A percentile compares a stretch with the other conserved stretches of the same genome.
These are phyloP conservation scores for Rhagoletis zephyria DNA, from an alignment of 1,140 invertebrate species.

Conservation along the genomic window DNA sequence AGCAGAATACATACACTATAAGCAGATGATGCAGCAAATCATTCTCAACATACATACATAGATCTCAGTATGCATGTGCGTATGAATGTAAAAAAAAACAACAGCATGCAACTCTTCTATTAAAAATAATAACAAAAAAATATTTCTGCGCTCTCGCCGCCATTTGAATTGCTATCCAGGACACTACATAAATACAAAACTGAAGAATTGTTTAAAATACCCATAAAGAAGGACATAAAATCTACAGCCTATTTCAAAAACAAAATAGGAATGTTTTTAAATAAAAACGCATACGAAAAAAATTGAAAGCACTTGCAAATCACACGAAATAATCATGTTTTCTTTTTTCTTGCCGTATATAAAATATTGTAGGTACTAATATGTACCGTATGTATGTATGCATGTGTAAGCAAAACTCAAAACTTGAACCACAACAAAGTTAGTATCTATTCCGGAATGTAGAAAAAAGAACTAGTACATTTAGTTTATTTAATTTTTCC, in stretches of 20 bases:
- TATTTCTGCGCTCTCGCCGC: too few species aligned
- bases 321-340: neutral
- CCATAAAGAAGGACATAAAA: neutral
- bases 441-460: neutral
- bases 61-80: neutral
- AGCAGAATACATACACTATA: neutral
- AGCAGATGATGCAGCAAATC: too few species aligned
- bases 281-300: neutral
- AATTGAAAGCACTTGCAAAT: neutral
- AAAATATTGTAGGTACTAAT: slow-evolving; percentile 24
- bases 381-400: slow-evolving; percentile 46
- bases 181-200: too few species aligned
- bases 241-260: neutral
- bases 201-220: neutral
- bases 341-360: slow-evolving; percentile 30
- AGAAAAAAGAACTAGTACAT: neutral
- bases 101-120: neutral
- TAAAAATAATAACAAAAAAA: too few species aligned
- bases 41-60: too few species aligned
- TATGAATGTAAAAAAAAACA: neutral
- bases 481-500: slow-evolving; percentile 15
- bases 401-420: slow-evolving; percentile 28
- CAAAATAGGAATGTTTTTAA: neutral
- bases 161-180: too few species aligned
- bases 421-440: slow-evolving; percentile 1